phyloP scores from a whole-genome alignment of 1,140 invertebrate genomes.

The Cyrtorhinus lividipennis region DNA sequence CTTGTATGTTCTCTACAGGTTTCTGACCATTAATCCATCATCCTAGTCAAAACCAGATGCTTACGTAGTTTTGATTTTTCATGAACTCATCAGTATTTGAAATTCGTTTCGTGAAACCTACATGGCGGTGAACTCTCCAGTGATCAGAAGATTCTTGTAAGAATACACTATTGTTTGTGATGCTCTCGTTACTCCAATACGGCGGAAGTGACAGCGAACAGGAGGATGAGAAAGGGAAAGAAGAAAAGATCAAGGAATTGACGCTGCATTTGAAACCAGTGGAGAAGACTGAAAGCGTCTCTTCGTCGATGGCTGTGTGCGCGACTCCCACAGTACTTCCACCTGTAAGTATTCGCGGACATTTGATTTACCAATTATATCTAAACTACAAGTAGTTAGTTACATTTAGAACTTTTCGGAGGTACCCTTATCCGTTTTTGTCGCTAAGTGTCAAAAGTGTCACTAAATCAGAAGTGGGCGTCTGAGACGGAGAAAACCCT shows the following conservation, averaged over 20 bases:
- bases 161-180: neutral
- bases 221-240: constrained; percentile 41
- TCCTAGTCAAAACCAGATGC: too few species aligned
- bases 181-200: constrained; percentile 33
- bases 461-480: constrained; percentile 16
- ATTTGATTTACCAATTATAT: constrained; percentile 14
- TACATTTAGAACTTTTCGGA: neutral
- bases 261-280: constrained; percentile 40
- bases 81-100: too few species aligned
- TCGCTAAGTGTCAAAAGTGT: neutral
- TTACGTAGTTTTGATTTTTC: too few species aligned
- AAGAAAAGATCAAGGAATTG: constrained; percentile 30
- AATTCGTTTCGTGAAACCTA: too few species aligned
- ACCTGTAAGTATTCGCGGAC: constrained; percentile 38
- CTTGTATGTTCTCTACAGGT: too few species aligned
- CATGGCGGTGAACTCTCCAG: too few species aligned
- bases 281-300: constrained; percentile 22
- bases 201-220: constrained; percentile 51
- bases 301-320: constrained; percentile 48
- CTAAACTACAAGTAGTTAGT: constrained; percentile 1
- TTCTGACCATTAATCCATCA: too few species aligned
- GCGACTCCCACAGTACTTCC: constrained; percentile 65
- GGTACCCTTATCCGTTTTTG: neutral
- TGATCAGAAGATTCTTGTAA: too few species aligned
- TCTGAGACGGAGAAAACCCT: neutral